Conservation (phyloP, 2,113 vertebrate species). For the Oophaga pumilio region DNA sequence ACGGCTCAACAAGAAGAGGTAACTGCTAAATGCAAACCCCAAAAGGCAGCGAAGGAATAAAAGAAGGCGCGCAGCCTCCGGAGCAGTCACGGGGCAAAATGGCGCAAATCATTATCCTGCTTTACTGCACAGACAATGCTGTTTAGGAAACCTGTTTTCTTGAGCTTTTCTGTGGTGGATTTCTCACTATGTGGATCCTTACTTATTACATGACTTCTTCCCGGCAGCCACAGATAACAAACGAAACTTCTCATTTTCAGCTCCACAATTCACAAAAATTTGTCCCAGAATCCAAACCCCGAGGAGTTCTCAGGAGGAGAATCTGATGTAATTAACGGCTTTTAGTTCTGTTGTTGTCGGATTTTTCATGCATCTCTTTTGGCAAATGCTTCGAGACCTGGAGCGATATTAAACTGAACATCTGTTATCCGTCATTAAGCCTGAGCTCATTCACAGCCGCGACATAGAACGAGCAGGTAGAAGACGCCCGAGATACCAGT, state of each 20-base stretch:
- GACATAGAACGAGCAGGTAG: no score
- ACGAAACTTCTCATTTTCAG: constrained; percentile 7
- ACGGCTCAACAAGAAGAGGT: no score
- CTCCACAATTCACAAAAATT: constrained; percentile 57
- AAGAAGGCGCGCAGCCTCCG: not conserved
- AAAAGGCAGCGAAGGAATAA: not conserved
- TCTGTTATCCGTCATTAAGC: no score
- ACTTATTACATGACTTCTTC: constrained; percentile 8
- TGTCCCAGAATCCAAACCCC: constrained; percentile 58
- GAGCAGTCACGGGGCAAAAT: not conserved
- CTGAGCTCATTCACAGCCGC: no score
- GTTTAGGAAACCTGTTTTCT: not conserved
- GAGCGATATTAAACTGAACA: no score
- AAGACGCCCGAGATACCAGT: no score
- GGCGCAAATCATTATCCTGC: not conserved
- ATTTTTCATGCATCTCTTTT: no score
- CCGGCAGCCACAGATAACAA: constrained; percentile 25
- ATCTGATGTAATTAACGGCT: constrained; percentile 77
- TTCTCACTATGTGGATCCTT: no score
- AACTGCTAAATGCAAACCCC: not conserved
- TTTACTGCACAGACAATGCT: not conserved
- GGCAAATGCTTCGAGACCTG: no score
- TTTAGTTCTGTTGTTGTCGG: no score
- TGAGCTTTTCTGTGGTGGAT: not conserved
- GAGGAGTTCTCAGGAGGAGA: constrained; percentile 61